Base-by-base conservation (phyloP, 2,113 vertebrate genomes). In the Corydoras sp. region DNA sequence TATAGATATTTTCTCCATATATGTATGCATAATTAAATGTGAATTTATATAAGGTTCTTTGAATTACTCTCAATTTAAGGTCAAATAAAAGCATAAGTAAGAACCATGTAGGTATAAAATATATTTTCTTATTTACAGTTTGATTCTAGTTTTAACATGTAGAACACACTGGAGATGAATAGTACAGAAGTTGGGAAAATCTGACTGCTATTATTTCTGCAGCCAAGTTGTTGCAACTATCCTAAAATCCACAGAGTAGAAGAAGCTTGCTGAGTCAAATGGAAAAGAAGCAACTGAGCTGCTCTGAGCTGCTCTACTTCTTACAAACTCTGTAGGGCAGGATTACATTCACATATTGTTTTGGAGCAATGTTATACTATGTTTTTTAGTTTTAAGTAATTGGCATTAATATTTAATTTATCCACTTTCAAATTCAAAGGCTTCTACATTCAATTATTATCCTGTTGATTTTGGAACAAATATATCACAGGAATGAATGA, bases 401-500 rank as follows among this genome's bases (percentile, higher is more conserved):
- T 10, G 1, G 51, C 10, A 6, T 53, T 10, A 3, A 53, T 53
- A 10, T 10, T 53, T 53, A 53, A 14, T 10, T 3, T 9, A 10
- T 53, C 51, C 13, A 3, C 11, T 53, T 6, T 53, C 10, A 0
- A 8, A 53, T 12, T 53, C 3, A 10, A 53, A 14, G 10, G 10
- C 51, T 3, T 10, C 3, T 14, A 10, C 51, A 53, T 53, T 14
- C 51, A 12, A 3, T 53, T 53, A 9, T 53, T 2, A 53, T 14
- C 64, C 13, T 32, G 50, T 10, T 10, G 24, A 10, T 31, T 48
- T 62, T 15, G 63, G 67, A 69, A 69, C 64, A 65, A 0, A 31
- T 68, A 9, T 58, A 64, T 80, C 72, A 30, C 35, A 82, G 80
- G 65, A 59, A 55, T 59, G 62, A 63, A 74, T 49, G 14, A 70